Evolutionary conservation across 2,113 vertebrate genomes (phyloP).

Genomic region (Atractosteus spatula): DNA sequence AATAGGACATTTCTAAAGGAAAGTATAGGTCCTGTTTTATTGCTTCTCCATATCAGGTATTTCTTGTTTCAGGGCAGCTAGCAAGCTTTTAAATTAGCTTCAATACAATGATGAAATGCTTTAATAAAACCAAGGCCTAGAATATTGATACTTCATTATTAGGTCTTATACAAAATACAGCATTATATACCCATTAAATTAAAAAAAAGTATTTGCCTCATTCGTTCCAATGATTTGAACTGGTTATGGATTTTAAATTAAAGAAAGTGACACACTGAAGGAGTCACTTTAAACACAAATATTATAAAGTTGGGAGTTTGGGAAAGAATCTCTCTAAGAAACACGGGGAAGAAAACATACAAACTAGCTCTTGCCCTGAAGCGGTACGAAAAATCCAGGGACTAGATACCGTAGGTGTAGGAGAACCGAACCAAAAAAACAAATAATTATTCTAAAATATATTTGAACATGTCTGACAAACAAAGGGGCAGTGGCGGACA

Average conservation of each 20-base stretch:
- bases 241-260: conserved; percentile 55
- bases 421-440: neutral
- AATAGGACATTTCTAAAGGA: too few species aligned
- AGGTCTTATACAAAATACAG: conserved; percentile 50
- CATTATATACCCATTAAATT: conserved; percentile 70
- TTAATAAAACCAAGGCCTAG: conserved; percentile 64
- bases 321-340: neutral
- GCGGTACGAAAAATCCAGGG: neutral
- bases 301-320: conserved; percentile 23
- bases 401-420: neutral
- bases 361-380: conserved; percentile 5
- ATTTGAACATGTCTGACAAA: conserved; percentile 20
- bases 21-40: too few species aligned
- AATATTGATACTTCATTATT: conserved; percentile 73
- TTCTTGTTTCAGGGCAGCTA: neutral
- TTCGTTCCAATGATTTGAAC: conserved; percentile 68
- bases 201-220: conserved; percentile 60
- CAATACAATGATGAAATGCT: conserved; percentile 69
- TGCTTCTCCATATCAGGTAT: too few species aligned
- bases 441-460: conserved; percentile 14
- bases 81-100: conserved; percentile 50
- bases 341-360: conserved; percentile 9
- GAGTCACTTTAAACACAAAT: conserved; percentile 35
- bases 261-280: conserved; percentile 39
- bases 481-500: conserved; percentile 59